Evolutionary conservation across 2,113 vertebrate species (phyloP).

Genomic region (Lampris megalopsis): DNA sequence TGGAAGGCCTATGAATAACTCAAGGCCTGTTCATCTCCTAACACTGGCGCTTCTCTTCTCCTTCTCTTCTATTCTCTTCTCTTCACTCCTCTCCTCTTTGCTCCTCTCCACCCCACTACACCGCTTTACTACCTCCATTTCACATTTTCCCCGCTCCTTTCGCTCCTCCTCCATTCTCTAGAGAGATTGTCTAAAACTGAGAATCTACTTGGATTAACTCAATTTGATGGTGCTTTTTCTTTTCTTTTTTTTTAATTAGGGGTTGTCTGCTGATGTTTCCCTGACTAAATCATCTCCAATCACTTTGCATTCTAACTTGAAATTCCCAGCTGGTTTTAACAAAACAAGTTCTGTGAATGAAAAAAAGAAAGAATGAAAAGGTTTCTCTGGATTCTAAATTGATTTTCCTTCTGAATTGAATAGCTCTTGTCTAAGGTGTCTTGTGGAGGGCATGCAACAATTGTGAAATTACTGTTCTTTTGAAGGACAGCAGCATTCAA

Average conservation of each 20-base stretch:
- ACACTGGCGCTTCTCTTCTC: not conserved
- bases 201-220: constrained; percentile 43
- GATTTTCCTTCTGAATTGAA: not conserved
- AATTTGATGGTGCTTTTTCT: not conserved
- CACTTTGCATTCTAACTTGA: not conserved
- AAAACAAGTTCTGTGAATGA: not conserved
- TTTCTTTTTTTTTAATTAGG: constrained; percentile 44
- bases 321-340: not conserved
- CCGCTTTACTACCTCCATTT: not conserved
- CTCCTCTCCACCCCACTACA: not conserved
- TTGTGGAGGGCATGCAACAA: not conserved
- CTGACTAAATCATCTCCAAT: not conserved
- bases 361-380: not conserved
- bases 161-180: not conserved
- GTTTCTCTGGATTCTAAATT: not conserved
- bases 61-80: constrained; percentile 33
- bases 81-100: not conserved
- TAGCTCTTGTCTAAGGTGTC: not conserved
- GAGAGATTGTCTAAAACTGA: constrained; percentile 15
- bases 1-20: constrained; percentile 80
- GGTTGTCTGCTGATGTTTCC: constrained; percentile 7
- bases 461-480: not conserved
- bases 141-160: too few species aligned
- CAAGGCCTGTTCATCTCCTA: constrained; percentile 53
- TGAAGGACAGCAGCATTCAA: not conserved